Conservation (phyloP, 2,797 vertebrate genomes). For the Platyrinchus mystaceus region DNA sequence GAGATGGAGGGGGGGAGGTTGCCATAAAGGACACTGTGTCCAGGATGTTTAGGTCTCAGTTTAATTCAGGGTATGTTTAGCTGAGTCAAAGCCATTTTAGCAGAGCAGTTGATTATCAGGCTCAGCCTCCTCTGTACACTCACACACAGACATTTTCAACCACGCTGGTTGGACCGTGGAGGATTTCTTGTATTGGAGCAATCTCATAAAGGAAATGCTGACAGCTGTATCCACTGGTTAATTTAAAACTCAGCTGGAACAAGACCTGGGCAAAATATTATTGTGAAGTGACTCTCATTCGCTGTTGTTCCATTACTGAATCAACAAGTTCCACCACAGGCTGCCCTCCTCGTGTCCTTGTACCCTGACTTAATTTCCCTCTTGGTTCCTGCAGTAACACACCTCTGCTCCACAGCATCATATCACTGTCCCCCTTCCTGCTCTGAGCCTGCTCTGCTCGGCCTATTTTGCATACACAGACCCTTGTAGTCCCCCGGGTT, state of each 20-base stretch:
- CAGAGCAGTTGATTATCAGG: neutral
- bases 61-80: neutral
- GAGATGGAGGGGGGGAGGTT: neutral
- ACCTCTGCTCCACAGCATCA: neutral
- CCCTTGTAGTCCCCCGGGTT: neutral
- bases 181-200: conserved; percentile 29
- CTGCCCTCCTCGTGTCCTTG: neutral
- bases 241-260: conserved; percentile 61
- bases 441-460: neutral
- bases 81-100: neutral
- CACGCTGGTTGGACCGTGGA: neutral
- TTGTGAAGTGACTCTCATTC: neutral
- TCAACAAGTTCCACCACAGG: conserved; percentile 31
- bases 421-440: neutral
- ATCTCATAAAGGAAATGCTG: conserved; percentile 42
- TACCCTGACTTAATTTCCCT: conserved; percentile 9
- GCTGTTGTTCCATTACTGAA: conserved; percentile 6
- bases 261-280: conserved; percentile 38
- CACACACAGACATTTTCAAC: neutral
- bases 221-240: conserved; percentile 42
- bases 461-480: neutral
- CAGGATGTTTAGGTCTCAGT: neutral
- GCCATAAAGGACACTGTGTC: neutral
- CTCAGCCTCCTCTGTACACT: neutral
- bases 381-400: neutral